Base-by-base conservation (phyloP, 2,888 invertebrate species). In the Rhamnusium bicolor region DNA sequence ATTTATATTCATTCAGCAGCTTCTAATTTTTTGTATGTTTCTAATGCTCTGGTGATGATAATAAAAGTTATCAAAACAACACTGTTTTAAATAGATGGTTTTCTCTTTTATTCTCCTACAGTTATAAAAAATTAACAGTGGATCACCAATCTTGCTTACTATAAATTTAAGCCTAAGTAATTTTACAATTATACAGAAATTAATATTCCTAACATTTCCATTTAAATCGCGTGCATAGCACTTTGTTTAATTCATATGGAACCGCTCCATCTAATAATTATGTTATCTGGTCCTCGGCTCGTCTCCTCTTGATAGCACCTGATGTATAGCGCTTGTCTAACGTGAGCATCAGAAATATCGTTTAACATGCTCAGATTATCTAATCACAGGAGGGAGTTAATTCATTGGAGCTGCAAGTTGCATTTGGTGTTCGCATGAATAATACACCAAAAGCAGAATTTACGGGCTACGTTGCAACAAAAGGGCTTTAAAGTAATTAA, bases 351-450 rank as follows among this genome's bases (percentile, higher is more conserved):
- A 62, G 70, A 63, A 70, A 70, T 70, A 72, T 54, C 67, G 61
- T 40, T 67, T 67, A 66, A 24, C 71, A 61, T 29, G 67, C 51
- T 53, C 61, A 61, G 72, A 67, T 72, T 61, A 47, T 49, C 67
- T 62, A 72, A 67, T 67, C 47, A 62, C 61, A 56, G 54, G 67
- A 47, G 46, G 49, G 65, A 71, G 56, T 58, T 58, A 71, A 71
- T 58, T 71, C 65, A 63, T 71, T 47, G 40, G 62, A 47, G 70
- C 32, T 65, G 65, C 56, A 71, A 58, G 21, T 47, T 71, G 65
- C 63, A 71, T 71, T 71, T 58, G 40, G 40, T 40, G 32, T 12
- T 40, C 40, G 40, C 40, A 40, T 40, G 40, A 40, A 40, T 40
- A 40, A 40, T 40, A 40, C 12, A 12, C 40, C 40, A 40, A 40